phyloP scores from a whole-genome alignment of 2,113 vertebrate species.

The Phasianus colchicus region DNA sequence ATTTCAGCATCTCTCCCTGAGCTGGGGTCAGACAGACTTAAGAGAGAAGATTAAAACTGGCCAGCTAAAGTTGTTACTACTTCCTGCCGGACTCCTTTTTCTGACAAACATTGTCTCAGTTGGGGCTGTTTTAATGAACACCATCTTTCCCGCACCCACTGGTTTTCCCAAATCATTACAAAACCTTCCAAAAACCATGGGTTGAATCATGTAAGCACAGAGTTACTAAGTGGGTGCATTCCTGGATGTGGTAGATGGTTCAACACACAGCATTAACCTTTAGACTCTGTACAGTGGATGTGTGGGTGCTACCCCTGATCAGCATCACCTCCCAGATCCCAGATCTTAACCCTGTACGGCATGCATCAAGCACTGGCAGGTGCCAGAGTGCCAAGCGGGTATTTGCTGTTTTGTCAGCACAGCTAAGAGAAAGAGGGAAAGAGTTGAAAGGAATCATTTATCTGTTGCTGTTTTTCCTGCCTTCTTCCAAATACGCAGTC shows the following conservation, averaged over 20 bases:
- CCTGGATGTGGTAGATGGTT: background rate
- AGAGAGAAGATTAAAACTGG: background rate
- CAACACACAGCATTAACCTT: background rate
- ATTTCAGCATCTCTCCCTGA: background rate
- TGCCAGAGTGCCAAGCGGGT: background rate
- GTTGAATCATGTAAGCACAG: fast-evolving
- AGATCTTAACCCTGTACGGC: background rate
- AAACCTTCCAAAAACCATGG: background rate
- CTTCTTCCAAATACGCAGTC: background rate
- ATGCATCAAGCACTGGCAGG: fast-evolving
- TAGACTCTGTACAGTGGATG: background rate
- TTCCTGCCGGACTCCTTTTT: background rate
- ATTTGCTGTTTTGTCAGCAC: background rate
- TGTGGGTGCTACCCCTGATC: background rate
- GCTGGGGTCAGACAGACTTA: background rate
- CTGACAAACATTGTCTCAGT: background rate
- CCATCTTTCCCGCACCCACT: background rate
- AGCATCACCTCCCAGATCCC: background rate
- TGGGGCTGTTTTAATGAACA: background rate
- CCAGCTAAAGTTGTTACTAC: background rate
- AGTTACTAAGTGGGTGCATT: background rate
- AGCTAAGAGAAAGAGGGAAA: background rate
- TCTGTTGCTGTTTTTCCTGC: fast-evolving
- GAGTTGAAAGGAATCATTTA: background rate
- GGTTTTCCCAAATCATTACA: background rate